These are phyloP conservation scores for Glomeris marginata DNA, from an alignment of 2,888 invertebrate species.

Conservation along the genomic window DNA sequence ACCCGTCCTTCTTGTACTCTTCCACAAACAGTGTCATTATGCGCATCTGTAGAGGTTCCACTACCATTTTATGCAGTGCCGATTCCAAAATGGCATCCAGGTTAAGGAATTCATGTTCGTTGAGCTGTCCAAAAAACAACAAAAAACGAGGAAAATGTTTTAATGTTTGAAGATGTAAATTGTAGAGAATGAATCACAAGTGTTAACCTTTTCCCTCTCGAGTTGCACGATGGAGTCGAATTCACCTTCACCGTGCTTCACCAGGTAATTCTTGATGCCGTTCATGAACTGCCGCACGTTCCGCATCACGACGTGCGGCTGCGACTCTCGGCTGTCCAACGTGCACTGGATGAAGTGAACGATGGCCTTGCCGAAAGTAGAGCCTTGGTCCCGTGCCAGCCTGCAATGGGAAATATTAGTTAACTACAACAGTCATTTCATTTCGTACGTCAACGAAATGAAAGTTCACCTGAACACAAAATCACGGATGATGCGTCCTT, in stretches of 20 bases:
- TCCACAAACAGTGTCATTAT: slow-evolving; percentile 59
- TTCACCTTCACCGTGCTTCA: slow-evolving; percentile 86
- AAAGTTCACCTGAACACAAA: slow-evolving; percentile 52
- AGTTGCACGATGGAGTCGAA: slow-evolving; percentile 81
- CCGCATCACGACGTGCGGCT: slow-evolving; percentile 55
- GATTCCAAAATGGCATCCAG: slow-evolving; percentile 88
- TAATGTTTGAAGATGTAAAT: background rate
- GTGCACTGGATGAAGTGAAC: slow-evolving; percentile 90
- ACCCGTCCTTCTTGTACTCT: slow-evolving; percentile 30
- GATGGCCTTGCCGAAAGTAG: slow-evolving; percentile 81
- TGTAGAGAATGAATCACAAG: no score
- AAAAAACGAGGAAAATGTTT: background rate
- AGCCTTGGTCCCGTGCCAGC: slow-evolving; percentile 65
- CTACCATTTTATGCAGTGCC: slow-evolving; percentile 81
- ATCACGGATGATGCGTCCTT: slow-evolving; percentile 42
- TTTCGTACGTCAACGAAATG: no score
- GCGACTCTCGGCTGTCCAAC: slow-evolving; percentile 70
- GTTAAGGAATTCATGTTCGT: slow-evolving; percentile 82
- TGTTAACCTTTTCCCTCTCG: slow-evolving; percentile 55
- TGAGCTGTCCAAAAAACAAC: slow-evolving; percentile 39
- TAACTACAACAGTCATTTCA: no score
- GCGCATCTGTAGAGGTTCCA: slow-evolving; percentile 66
- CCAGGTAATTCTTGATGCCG: slow-evolving; percentile 94
- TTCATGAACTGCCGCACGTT: slow-evolving; percentile 82
- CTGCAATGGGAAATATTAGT: no score